Percentiles rank a stretch among this genome's conserved stretches.
phyloP scores from a whole-genome alignment of 2,797 vertebrate genomes.

The Siniperca obscura region DNA sequence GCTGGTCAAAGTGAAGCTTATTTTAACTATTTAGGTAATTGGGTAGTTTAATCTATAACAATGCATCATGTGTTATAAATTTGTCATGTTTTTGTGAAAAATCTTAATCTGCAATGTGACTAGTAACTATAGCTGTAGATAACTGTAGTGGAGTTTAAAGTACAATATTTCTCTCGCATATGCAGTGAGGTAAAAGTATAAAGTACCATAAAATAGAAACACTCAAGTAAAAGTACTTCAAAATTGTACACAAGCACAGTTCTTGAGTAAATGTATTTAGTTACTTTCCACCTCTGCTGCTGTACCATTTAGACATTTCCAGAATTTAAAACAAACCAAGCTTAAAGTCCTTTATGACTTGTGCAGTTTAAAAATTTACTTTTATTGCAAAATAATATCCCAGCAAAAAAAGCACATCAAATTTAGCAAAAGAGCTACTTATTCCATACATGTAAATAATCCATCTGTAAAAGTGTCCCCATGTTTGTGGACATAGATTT shows the following conservation, averaged over 20 bases:
- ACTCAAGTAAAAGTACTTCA: not conserved
- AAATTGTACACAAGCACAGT: no score
- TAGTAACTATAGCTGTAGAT: not conserved
- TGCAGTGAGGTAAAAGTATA: not conserved
- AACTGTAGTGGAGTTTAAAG: not conserved
- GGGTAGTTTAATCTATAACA: not conserved
- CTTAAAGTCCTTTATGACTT: constrained; percentile 15
- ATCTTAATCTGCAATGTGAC: not conserved
- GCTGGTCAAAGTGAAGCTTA: not conserved
- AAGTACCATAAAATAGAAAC: not conserved
- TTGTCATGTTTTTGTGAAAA: not conserved
- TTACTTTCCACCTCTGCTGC: constrained; percentile 1
- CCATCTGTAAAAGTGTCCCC: constrained; percentile 67
- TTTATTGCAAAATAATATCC: constrained; percentile 82
- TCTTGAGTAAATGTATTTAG: not conserved
- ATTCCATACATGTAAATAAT: constrained; percentile 77
- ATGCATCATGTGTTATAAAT: not conserved
- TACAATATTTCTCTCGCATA: not conserved
- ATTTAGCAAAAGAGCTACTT: constrained; percentile 76
- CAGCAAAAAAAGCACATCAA: constrained; percentile 74
- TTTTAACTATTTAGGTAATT: not conserved
- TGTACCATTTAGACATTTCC: not conserved
- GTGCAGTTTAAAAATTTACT: constrained; percentile 62
- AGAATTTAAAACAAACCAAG: constrained; percentile 23
- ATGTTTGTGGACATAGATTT: constrained; percentile 51